A percentile compares a stretch with the other conserved stretches of the same genome.
These are phyloP conservation scores for Daktulosphaira vitifoliae DNA, from an alignment of 1,140 invertebrate species.

Conservation along the genomic window DNA sequence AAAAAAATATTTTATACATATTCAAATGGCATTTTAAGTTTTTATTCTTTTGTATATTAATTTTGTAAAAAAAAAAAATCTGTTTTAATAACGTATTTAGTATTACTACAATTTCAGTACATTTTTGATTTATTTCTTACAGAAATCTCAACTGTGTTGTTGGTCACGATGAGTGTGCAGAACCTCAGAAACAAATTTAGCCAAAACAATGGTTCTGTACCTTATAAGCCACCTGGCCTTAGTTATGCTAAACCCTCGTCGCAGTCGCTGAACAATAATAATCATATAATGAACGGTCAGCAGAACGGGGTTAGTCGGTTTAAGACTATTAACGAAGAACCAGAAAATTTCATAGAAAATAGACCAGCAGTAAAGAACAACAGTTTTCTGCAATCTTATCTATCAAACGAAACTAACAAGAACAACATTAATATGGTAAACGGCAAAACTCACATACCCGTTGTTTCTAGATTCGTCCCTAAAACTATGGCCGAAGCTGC, in stretches of 20 bases:
- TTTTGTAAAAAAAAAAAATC: too few species aligned
- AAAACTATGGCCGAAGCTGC: background rate
- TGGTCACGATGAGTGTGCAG: slow-evolving; percentile 35
- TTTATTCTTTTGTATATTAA: too few species aligned
- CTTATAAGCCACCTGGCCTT: slow-evolving; percentile 25
- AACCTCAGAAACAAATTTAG: slow-evolving; percentile 35
- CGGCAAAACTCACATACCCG: background rate
- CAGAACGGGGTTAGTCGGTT: background rate
- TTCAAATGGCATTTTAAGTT: too few species aligned
- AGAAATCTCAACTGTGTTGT: too few species aligned
- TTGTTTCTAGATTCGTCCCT: background rate
- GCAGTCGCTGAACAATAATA: background rate
- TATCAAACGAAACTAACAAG: background rate
- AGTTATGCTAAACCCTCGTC: slow-evolving; percentile 1
- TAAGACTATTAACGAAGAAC: slow-evolving; percentile 8
- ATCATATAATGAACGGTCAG: background rate
- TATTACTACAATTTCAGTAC: too few species aligned
- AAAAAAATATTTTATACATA: too few species aligned
- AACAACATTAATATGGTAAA: too few species aligned
- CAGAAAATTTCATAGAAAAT: background rate
- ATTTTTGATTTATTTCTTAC: too few species aligned
- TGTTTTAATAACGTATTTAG: too few species aligned
- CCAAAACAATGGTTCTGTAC: slow-evolving; percentile 8
- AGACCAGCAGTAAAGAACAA: background rate
- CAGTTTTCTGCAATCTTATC: slow-evolving; percentile 16